These are phyloP conservation scores for Sebastes paucispinis DNA, from an alignment of 2,797 vertebrate genomes.

Conservation along the genomic window DNA sequence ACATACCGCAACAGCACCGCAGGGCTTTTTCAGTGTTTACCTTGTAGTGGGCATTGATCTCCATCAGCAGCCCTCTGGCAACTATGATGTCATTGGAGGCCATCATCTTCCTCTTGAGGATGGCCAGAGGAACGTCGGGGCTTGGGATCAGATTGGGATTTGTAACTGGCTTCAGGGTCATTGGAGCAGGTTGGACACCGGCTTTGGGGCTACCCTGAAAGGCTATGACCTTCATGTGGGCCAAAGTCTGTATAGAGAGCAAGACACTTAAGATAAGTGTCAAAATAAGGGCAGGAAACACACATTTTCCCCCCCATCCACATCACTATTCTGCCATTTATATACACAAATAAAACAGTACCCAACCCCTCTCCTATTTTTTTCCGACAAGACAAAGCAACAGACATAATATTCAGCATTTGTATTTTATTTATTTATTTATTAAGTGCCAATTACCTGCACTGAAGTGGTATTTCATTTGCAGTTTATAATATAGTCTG, in stretches of 20 bases:
- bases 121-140: constrained; percentile 92
- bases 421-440: no score
- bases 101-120: constrained; percentile 93
- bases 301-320: not conserved
- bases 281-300: not conserved
- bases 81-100: constrained; percentile 81
- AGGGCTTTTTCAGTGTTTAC: constrained; percentile 60
- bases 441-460: no score
- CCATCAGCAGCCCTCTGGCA: constrained; percentile 74
- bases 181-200: constrained; percentile 40
- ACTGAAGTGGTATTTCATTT: no score
- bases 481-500: no score
- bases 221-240: constrained; percentile 90
- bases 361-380: no score
- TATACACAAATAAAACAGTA: not conserved
- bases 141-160: constrained; percentile 87
- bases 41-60: constrained; percentile 87
- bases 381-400: no score
- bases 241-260: constrained; percentile 82
- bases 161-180: constrained; percentile 75
- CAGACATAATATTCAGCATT: no score
- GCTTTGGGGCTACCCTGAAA: constrained; percentile 88
- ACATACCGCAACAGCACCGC: not conserved
- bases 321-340: not conserved
- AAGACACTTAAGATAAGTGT: not conserved